A percentile compares a stretch with the other conserved stretches of the same genome.
phyloP scores from a whole-genome alignment of 1,140 invertebrate species.

The Sycophaga agraensis region DNA sequence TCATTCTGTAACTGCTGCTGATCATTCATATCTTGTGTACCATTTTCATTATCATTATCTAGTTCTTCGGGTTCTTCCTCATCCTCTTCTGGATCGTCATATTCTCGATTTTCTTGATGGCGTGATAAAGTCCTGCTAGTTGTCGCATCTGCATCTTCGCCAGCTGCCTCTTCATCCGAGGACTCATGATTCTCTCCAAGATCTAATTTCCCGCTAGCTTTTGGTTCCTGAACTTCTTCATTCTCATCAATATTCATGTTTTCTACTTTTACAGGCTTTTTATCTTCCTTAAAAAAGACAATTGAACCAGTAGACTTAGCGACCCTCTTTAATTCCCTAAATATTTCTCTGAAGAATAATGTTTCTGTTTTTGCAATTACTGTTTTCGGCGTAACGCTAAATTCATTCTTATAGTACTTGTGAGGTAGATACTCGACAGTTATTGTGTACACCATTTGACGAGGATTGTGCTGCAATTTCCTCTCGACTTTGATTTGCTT shows the following conservation, averaged over 20 bases:
- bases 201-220: slow-evolving; percentile 30
- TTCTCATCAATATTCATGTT: slow-evolving; percentile 51
- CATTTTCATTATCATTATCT: slow-evolving; percentile 52
- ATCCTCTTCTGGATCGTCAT: slow-evolving; percentile 78
- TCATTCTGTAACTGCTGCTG: slow-evolving; percentile 44
- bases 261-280: slow-evolving; percentile 49
- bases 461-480: slow-evolving; percentile 60
- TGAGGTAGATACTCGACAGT: slow-evolving; percentile 74
- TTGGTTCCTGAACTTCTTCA: slow-evolving; percentile 40
- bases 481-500: slow-evolving; percentile 72
- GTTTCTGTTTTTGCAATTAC: slow-evolving; percentile 71
- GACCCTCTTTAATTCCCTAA: slow-evolving; percentile 59
- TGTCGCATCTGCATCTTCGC: slow-evolving; percentile 64
- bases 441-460: slow-evolving; percentile 62
- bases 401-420: slow-evolving; percentile 71
- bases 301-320: slow-evolving; percentile 49
- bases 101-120: slow-evolving; percentile 69
- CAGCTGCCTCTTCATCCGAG: slow-evolving; percentile 65
- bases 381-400: slow-evolving; percentile 67
- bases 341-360: slow-evolving; percentile 66
- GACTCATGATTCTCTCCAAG: slow-evolving; percentile 61
- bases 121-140: slow-evolving; percentile 60
- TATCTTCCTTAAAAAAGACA: slow-evolving; percentile 48
- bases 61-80: slow-evolving; percentile 60
- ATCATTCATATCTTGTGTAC: slow-evolving; percentile 31